phyloP scores from a whole-genome alignment of 2,888 invertebrate species.

The Epiperipatus broadwayi region DNA sequence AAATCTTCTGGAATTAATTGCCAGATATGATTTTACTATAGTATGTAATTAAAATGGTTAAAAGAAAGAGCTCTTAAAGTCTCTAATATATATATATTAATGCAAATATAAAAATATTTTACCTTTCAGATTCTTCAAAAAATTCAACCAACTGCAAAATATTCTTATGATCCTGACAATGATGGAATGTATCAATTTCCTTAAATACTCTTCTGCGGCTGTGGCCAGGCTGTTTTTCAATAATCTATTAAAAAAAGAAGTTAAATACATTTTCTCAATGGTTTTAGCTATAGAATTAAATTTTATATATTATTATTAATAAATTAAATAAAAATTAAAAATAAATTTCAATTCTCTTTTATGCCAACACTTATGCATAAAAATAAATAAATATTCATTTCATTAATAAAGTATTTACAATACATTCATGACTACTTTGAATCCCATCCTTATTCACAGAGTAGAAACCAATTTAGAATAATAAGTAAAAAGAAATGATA shows the following conservation, averaged over 20 bases:
- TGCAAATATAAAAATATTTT: no score
- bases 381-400: slow-evolving; percentile 5
- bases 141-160: slow-evolving; percentile 93
- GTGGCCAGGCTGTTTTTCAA: slow-evolving; percentile 83
- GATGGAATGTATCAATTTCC: slow-evolving; percentile 96
- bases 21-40: no score
- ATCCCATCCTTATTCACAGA: no score
- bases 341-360: not conserved
- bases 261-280: no score
- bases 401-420: not conserved
- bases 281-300: slow-evolving; percentile 5
- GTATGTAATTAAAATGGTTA: no score
- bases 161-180: slow-evolving; percentile 90
- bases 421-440: no score
- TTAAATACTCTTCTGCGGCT: slow-evolving; percentile 85
- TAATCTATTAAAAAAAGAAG: slow-evolving; percentile 37
- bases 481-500: no score
- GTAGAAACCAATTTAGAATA: no score
- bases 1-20: no score
- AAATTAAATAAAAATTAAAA: not conserved
- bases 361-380: not conserved
- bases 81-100: no score
- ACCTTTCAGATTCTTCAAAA: slow-evolving; percentile 68
- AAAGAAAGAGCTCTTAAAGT: no score
- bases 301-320: not conserved